These are phyloP conservation scores for Cinclus mexicanus DNA, from an alignment of 2,113 vertebrate genomes.

Conservation along the genomic window DNA sequence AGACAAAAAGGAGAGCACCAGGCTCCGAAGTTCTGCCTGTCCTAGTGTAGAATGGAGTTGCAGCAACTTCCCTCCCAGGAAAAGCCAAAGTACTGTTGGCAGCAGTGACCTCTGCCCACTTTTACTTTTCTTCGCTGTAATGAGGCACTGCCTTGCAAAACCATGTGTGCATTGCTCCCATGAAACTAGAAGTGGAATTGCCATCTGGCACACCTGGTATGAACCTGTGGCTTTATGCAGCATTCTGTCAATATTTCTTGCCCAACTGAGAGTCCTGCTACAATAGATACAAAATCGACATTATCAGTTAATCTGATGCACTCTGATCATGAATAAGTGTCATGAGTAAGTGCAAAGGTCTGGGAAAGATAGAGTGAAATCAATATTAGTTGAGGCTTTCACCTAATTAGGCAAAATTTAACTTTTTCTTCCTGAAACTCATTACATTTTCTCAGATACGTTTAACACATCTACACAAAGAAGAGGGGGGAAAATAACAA, in stretches of 20 bases:
- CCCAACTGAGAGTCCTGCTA: not conserved
- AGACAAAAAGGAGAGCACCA: not conserved
- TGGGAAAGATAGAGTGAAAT: not conserved
- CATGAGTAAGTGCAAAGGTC: not conserved
- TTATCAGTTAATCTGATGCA: not conserved
- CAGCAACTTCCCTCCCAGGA: not conserved
- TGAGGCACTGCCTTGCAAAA: not conserved
- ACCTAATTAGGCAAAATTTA: not conserved
- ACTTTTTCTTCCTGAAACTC: not conserved
- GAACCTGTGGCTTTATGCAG: not conserved
- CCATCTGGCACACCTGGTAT: not conserved
- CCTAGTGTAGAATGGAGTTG: not conserved
- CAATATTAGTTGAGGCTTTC: not conserved
- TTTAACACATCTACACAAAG: not conserved
- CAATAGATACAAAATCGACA: not conserved
- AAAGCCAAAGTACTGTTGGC: not conserved
- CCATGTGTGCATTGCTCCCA: not conserved
- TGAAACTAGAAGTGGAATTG: not conserved
- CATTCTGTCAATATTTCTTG: not conserved
- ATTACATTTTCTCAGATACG: not conserved
- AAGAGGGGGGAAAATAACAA: not conserved
- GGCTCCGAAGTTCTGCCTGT: not conserved
- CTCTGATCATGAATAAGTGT: not conserved
- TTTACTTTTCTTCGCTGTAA: not conserved
- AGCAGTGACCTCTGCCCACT: not conserved